Base-by-base conservation (phyloP, 2,797 vertebrate species). In the Epinephelus coioides region DNA sequence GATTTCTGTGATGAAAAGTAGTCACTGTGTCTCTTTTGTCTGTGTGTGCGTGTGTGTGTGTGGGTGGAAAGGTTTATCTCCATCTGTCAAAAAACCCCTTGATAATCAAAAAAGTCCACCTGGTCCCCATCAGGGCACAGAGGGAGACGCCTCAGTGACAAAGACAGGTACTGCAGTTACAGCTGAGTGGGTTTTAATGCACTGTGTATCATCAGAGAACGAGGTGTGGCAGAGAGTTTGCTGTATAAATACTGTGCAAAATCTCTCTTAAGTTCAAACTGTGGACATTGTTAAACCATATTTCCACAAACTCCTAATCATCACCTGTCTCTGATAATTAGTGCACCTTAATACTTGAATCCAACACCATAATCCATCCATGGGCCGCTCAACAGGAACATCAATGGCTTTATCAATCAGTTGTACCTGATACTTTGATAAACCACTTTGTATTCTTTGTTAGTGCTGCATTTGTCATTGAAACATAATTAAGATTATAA, bases 61-160 rank as follows among this genome's bases (percentile, higher is more conserved):
- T 30, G 27, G 2, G 27, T 30, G 76, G 53, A 84, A 90, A 97
- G 96, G 96, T 59, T 88, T 92, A 73, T 85, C 94, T 81, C 83
- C 86, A 85, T 69, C 84, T 51, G 78, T 92, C 80, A 96, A 95
- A 91, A 96, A 94, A 87, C 68, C 88, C 30, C 40, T 68, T 43
- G 87, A 83, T 75, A 79, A 73, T 85, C 78, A 79, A 83, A 85
- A 90, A 81, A 73, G 40, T 69, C 57, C 79, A 65, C 64, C 82
- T 55, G 72, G 38, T 86, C 61, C 72, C 59, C 50, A 30, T 82
- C 72, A 80, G 77, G 85, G 76, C 62, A 62, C 78, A 77, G 80
- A 84, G 51, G 80, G 81, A 57, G 76, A 83, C 9, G n/a, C 56
- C 76, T 74, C 82, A 49, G 82, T 62, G 67, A 70, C 71, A 62